phyloP scores from a whole-genome alignment of 2,888 invertebrate genomes.

The Pasiphila rectangulata region DNA sequence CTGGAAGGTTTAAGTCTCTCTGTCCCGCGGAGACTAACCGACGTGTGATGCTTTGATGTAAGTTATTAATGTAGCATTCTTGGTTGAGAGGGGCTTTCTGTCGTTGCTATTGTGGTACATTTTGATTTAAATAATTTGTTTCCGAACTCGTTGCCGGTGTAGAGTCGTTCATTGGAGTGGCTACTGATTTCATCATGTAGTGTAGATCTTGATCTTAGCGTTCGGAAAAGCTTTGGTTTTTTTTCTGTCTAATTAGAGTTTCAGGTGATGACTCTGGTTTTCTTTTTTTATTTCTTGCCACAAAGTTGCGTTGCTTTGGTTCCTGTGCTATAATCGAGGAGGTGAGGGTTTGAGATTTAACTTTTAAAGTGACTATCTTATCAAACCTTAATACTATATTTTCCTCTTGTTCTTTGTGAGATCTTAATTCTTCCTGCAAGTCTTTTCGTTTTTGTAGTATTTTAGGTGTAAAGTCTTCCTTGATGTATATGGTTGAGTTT shows the following conservation, averaged over 20 bases:
- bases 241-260: background rate
- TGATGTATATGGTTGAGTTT: background rate
- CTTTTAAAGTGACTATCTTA: background rate
- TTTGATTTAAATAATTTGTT: background rate
- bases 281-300: background rate
- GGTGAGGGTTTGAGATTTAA: background rate
- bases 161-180: background rate
- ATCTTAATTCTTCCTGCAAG: background rate
- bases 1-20: background rate
- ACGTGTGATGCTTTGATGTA: background rate
- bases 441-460: background rate
- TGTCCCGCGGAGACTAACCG: background rate
- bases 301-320: background rate
- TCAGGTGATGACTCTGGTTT: background rate
- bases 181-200: background rate
- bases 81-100: background rate
- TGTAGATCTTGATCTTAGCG: background rate
- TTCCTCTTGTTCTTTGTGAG: background rate
- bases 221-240: background rate
- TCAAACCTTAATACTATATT: background rate
- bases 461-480: slow-evolving; percentile 1
- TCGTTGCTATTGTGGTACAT: background rate
- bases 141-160: background rate
- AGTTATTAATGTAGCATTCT: background rate
- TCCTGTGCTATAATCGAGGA: background rate